These are phyloP conservation scores for Zeuzera pyrina DNA, from an alignment of 2,888 invertebrate genomes.

Conservation along the genomic window DNA sequence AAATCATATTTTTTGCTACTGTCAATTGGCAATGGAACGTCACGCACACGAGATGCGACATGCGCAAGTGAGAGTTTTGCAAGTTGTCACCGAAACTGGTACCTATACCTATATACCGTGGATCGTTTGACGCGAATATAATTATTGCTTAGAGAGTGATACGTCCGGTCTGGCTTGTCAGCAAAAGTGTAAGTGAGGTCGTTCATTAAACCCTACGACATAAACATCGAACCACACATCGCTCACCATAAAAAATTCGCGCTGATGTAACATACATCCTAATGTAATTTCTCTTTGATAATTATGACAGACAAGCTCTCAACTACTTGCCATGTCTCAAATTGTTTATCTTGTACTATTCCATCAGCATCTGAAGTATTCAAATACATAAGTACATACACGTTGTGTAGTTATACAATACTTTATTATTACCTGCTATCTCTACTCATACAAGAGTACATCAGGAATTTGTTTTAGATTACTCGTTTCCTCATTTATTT, in stretches of 20 bases:
- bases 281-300: conserved; percentile 5
- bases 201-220: conserved; percentile 43
- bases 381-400: too few relatives aligned
- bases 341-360: too few relatives aligned
- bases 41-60: conserved; percentile 56
- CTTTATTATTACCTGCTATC: neutral
- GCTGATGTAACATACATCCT: neutral
- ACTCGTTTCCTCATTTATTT: neutral
- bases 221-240: conserved; percentile 23
- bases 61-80: conserved; percentile 68
- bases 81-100: conserved; percentile 67
- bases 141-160: conserved; percentile 54
- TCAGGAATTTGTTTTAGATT: neutral
- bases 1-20: conserved; percentile 61
- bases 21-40: conserved; percentile 59
- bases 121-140: conserved; percentile 40
- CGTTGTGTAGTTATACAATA: too few relatives aligned
- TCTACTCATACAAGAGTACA: neutral
- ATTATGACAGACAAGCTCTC: conserved; percentile 4
- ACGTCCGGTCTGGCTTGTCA: conserved; percentile 48
- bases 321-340: too few relatives aligned
- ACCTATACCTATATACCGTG: conserved; percentile 47
- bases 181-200: conserved; percentile 53
- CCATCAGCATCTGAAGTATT: too few relatives aligned
- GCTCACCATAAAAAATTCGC: neutral